Evolutionary conservation across 2,113 vertebrate species (phyloP).

Genomic region (Leptobrachium leishanense): DNA sequence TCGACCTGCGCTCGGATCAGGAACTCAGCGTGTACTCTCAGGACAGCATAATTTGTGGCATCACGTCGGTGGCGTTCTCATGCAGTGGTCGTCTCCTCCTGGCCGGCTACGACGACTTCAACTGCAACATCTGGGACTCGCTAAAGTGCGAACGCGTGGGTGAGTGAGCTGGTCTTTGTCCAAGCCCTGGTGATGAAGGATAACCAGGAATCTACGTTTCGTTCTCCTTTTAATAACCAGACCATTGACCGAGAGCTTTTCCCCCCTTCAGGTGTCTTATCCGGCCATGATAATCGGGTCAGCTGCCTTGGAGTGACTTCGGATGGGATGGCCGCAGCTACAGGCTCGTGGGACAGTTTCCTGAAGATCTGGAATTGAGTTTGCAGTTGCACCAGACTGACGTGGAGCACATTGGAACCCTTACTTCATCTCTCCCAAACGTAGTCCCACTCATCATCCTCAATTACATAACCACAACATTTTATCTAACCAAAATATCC

Average conservation of each 20-base stretch:
- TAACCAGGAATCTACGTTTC: background rate
- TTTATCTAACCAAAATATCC: background rate
- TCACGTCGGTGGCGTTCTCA: slow-evolving; percentile 91
- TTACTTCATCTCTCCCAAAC: background rate
- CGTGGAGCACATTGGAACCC: background rate
- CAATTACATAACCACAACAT: background rate
- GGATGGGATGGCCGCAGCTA: slow-evolving; percentile 93
- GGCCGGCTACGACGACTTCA: slow-evolving; percentile 94
- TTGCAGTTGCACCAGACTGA: background rate
- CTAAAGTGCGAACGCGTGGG: slow-evolving; percentile 82
- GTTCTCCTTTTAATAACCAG: background rate
- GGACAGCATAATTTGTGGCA: slow-evolving; percentile 89
- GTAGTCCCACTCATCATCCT: background rate
- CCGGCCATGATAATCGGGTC: slow-evolving; percentile 95
- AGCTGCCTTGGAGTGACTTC: slow-evolving; percentile 91
- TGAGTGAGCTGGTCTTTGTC: slow-evolving; percentile 59
- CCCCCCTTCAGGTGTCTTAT: slow-evolving; percentile 77
- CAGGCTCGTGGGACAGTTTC: slow-evolving; percentile 98
- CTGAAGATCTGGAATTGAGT: slow-evolving; percentile 96
- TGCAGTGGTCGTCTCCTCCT: slow-evolving; percentile 87
- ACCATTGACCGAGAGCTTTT: background rate
- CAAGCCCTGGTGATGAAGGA: background rate
- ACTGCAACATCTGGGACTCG: slow-evolving; percentile 95
- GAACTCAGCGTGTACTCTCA: slow-evolving; percentile 89
- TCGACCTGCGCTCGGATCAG: slow-evolving; percentile 93